Evolutionary conservation across 1,140 invertebrate genomes (phyloP).

Genomic region (Drosophila sp.): DNA sequence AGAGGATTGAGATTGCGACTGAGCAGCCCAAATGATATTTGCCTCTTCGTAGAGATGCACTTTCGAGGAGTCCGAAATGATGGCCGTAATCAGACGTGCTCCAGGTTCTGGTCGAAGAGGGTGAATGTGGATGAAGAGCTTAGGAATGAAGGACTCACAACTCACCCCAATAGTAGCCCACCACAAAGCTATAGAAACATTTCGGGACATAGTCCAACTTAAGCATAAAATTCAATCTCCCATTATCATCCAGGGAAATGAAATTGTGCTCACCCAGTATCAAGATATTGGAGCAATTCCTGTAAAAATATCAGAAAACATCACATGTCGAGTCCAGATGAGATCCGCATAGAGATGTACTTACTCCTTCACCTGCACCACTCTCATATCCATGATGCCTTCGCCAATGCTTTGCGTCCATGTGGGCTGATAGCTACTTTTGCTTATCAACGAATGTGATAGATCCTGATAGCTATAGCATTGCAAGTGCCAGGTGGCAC

Average conservation of each 20-base stretch:
- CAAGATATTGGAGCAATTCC: slow-evolving; percentile 68
- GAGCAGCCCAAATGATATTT: slow-evolving; percentile 90
- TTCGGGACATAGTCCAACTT: slow-evolving; percentile 80
- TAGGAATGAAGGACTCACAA: too few relatives aligned
- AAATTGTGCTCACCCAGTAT: slow-evolving; percentile 77
- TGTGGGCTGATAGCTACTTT: slow-evolving; percentile 67
- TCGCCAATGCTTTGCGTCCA: slow-evolving; percentile 80
- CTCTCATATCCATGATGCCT: slow-evolving; percentile 70
- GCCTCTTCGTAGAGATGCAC: slow-evolving; percentile 89
- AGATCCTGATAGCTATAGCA: slow-evolving; percentile 84
- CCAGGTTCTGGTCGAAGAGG: slow-evolving; percentile 83
- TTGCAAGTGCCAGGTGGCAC: slow-evolving; percentile 87
- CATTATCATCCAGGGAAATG: slow-evolving; percentile 72
- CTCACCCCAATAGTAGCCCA: slow-evolving; percentile 82
- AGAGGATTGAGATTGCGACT: slow-evolving; percentile 81
- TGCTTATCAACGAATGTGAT: slow-evolving; percentile 68
- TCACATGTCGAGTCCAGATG: neutral
- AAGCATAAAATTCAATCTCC: slow-evolving; percentile 74
- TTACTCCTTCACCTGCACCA: slow-evolving; percentile 73
- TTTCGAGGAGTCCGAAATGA: slow-evolving; percentile 86
- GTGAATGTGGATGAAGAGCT: neutral
- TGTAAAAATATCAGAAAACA: slow-evolving; percentile 12
- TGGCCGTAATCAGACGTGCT: slow-evolving; percentile 85
- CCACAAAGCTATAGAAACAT: slow-evolving; percentile 75
- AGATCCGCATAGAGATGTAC: slow-evolving; percentile 8